A percentile compares a stretch with the other conserved stretches of the same genome.
These are phyloP conservation scores for Aromia moschata DNA, from an alignment of 2,888 invertebrate species.

Conservation along the genomic window DNA sequence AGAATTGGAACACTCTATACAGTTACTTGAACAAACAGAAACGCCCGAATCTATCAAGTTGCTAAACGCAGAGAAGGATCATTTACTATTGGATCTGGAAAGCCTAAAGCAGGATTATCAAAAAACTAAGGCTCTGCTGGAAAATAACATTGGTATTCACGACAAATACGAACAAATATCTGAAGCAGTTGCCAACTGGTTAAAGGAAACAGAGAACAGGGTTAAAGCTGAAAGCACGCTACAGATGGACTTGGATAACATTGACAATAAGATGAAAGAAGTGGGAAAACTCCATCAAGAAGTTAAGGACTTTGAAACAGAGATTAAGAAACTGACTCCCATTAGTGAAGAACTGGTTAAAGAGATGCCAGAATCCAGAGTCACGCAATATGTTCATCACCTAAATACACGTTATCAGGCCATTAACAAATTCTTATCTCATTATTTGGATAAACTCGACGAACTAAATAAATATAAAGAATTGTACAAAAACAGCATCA, in stretches of 20 bases:
- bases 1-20: slow-evolving; percentile 76
- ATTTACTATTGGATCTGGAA: slow-evolving; percentile 76
- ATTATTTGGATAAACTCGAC: slow-evolving; percentile 76
- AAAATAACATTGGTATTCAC: slow-evolving; percentile 80
- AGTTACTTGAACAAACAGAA: slow-evolving; percentile 78
- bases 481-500: slow-evolving; percentile 72
- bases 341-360: slow-evolving; percentile 78
- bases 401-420: slow-evolving; percentile 80
- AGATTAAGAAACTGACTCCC: slow-evolving; percentile 73
- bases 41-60: slow-evolving; percentile 74
- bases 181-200: slow-evolving; percentile 78
- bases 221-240: slow-evolving; percentile 78
- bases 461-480: slow-evolving; percentile 76
- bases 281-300: slow-evolving; percentile 71
- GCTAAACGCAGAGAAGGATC: slow-evolving; percentile 75
- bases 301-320: slow-evolving; percentile 71
- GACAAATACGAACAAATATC: slow-evolving; percentile 81
- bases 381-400: slow-evolving; percentile 82
- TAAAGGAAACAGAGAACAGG: slow-evolving; percentile 81
- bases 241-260: slow-evolving; percentile 73
- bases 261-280: slow-evolving; percentile 76
- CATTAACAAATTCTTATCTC: slow-evolving; percentile 74
- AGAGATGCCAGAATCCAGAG: slow-evolving; percentile 84
- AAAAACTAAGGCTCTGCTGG: slow-evolving; percentile 74
- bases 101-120: slow-evolving; percentile 74